Conservation (phyloP, 2,113 vertebrate species). For the Phalacrocorax brasilianus region DNA sequence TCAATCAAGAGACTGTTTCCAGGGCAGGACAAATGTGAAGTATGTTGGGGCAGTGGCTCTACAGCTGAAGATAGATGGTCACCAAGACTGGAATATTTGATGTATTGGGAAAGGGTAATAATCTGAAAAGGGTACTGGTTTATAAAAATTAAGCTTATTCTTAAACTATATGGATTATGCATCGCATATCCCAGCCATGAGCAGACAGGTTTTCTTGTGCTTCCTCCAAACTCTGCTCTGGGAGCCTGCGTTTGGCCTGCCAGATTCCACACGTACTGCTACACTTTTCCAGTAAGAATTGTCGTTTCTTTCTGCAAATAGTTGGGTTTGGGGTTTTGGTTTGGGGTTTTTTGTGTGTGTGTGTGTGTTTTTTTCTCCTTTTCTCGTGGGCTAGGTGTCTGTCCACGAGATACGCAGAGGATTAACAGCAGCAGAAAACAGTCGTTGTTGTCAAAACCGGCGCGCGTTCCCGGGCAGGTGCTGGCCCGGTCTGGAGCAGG, state of each 20-base stretch:
- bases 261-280: fast-evolving
- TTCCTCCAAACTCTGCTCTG: neutral
- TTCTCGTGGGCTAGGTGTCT: neutral
- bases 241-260: neutral
- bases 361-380: neutral
- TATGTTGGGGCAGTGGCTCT: neutral
- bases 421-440: neutral
- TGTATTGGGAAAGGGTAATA: neutral
- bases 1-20: neutral
- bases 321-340: fast-evolving
- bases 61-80: neutral
- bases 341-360: no score
- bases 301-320: neutral
- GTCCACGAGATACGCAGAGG: neutral
- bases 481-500: neutral
- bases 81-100: neutral
- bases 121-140: neutral
- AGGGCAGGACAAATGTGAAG: neutral
- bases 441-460: neutral
- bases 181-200: neutral
- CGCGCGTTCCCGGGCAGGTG: neutral
- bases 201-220: neutral
- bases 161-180: neutral
- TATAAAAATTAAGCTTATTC: neutral
- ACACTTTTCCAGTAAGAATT: neutral